These are phyloP conservation scores for Mus musculus DNA, from an alignment of 2,113 vertebrate genomes.

Conservation along the genomic window GRCm39 chr13:83914501-83915000, in stretches of 20 bases:
- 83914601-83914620: neutral
- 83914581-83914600: neutral
- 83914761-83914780: neutral
- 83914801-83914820: neutral
- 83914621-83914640: neutral
- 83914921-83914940: neutral
- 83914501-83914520: neutral
- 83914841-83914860: neutral
- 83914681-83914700: neutral
- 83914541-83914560: neutral
- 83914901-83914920: neutral
- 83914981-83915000: neutral
- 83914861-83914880: neutral
- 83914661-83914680: neutral
- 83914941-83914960: neutral
- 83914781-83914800: constrained; percentile 1
- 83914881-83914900: neutral
- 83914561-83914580: neutral
- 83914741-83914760: neutral
- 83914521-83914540: neutral
- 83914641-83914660: neutral
- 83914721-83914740: neutral
- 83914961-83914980: neutral
- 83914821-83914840: neutral
- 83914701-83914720: neutral